A percentile compares a stretch with the other conserved stretches of the same genome.
These are phyloP conservation scores for Tigriopus californicus DNA, from an alignment of 2,888 invertebrate species.

Conservation along the genomic window DNA sequence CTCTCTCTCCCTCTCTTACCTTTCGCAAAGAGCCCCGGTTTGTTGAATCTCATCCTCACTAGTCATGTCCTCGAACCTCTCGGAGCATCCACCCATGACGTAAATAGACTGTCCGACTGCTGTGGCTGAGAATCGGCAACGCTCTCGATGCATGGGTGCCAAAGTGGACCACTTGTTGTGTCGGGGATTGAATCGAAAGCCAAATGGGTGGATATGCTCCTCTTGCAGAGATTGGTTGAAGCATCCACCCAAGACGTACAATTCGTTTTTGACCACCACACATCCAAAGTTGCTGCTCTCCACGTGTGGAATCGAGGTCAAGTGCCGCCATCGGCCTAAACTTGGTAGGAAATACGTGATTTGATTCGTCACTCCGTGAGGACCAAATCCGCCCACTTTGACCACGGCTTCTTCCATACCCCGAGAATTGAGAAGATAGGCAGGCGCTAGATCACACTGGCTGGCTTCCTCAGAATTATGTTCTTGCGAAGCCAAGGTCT, in stretches of 20 bases:
- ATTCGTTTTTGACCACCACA: conserved; percentile 43
- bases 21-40: background rate
- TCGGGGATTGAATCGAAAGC: conserved; percentile 43
- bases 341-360: conserved; percentile 43
- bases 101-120: conserved; percentile 36
- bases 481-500: background rate
- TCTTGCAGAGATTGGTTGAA: conserved; percentile 42
- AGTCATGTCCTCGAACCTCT: conserved; percentile 35
- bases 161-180: conserved; percentile 43
- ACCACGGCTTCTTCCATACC: conserved; percentile 48
- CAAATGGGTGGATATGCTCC: conserved; percentile 52
- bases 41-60: conserved; percentile 27
- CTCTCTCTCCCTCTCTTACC: conserved; percentile 24
- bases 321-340: conserved; percentile 38
- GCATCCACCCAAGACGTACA: conserved; percentile 50
- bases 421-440: conserved; percentile 37
- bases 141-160: conserved; percentile 43
- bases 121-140: conserved; percentile 45
- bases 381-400: conserved; percentile 47
- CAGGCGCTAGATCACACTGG: conserved; percentile 15
- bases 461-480: background rate
- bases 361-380: conserved; percentile 45
- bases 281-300: conserved; percentile 54
- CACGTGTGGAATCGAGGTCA: conserved; percentile 49
- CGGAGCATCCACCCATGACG: conserved; percentile 36